Percentiles rank a stretch among this genome's conserved stretches.
Conservation (phyloP, 2,113 vertebrate genomes). For the Galbula dea region DNA sequence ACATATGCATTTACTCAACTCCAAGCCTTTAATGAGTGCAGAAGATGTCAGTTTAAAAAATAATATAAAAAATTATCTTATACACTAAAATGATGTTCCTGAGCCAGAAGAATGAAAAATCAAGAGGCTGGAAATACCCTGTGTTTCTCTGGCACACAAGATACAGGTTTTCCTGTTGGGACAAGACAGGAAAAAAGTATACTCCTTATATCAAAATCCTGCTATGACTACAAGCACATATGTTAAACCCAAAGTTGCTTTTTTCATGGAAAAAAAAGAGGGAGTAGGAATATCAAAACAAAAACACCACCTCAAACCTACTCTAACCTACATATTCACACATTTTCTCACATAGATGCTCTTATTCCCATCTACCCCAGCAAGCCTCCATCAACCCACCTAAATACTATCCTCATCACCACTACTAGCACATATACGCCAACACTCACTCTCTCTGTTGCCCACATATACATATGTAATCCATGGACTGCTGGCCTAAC, state of each 20-base stretch:
- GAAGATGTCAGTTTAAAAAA: background rate
- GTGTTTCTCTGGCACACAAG: background rate
- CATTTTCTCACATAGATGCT: background rate
- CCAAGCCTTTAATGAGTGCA: background rate
- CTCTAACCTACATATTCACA: background rate
- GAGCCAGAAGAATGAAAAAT: background rate
- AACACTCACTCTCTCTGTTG: background rate
- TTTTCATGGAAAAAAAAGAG: background rate
- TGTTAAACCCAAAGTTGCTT: background rate
- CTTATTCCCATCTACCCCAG: background rate
- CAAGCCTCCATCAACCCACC: background rate
- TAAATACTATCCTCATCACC: background rate
- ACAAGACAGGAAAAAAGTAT: background rate
- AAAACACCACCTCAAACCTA: background rate
- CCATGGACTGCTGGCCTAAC: background rate
- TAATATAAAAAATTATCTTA: background rate
- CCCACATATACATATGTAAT: background rate
- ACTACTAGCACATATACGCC: background rate
- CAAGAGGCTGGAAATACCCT: background rate
- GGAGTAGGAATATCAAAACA: conserved; percentile 38
- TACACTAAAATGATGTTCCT: background rate
- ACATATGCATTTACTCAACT: background rate
- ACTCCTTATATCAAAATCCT: background rate
- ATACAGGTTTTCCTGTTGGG: background rate
- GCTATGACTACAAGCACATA: background rate